A percentile compares a stretch with the other conserved stretches of the same genome.
phyloP scores from a whole-genome alignment of 2,797 vertebrate genomes.

The Cynopterus sphinx region DNA sequence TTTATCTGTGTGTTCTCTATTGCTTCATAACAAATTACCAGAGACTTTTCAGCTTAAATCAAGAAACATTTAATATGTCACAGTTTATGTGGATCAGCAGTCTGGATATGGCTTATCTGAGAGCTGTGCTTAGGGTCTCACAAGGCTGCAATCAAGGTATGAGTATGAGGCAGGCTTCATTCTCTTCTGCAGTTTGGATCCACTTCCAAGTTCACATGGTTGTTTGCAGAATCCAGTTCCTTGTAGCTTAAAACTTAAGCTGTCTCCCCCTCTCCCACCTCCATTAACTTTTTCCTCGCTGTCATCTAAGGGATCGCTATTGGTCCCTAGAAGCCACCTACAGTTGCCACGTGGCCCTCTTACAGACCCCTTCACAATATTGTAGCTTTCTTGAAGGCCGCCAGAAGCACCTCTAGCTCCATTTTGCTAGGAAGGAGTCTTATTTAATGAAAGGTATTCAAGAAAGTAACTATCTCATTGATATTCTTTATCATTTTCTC shows the following conservation, averaged over 20 bases:
- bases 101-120: not conserved
- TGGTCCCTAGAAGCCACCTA: no score
- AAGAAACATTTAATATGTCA: not conserved
- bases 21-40: not conserved
- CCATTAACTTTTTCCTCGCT: no score
- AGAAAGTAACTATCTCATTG: no score
- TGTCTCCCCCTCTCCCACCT: no score
- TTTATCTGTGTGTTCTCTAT: not conserved
- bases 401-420: no score
- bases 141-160: not conserved
- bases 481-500: no score
- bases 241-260: not conserved
- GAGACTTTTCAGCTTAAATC: not conserved
- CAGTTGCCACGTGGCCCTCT: no score
- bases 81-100: not conserved
- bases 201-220: not conserved
- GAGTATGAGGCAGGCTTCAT: not conserved
- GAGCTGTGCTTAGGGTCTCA: not conserved
- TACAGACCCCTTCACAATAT: no score
- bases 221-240: not conserved
- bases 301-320: no score
- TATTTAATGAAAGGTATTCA: no score
- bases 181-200: not conserved
- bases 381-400: no score
- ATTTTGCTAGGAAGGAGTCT: no score